These are phyloP conservation scores for Ctenodactylus gundi DNA, from an alignment of 2,113 vertebrate species.

Conservation along the genomic window DNA sequence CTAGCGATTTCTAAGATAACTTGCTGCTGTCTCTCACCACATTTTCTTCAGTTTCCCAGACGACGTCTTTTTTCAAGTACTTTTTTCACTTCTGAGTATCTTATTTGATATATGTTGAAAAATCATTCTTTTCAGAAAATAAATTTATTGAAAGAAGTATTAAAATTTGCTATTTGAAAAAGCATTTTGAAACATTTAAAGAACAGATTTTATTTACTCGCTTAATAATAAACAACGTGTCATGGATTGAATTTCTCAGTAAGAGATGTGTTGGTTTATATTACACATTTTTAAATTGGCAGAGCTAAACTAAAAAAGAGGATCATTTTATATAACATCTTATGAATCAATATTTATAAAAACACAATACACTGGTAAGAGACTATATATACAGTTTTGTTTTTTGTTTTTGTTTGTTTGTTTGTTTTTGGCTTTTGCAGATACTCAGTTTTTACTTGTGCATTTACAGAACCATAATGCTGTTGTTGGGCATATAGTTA, in stretches of 20 bases:
- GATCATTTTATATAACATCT: not conserved
- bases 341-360: not conserved
- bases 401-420: no score
- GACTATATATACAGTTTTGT: no score
- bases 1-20: constrained; percentile 3
- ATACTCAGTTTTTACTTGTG: not conserved
- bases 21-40: not conserved
- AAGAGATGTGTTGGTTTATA: not conserved
- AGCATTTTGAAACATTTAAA: constrained; percentile 45
- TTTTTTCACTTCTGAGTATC: not conserved
- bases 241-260: not conserved
- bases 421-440: not conserved
- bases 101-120: constrained; percentile 51
- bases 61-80: not conserved
- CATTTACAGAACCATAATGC: not conserved
- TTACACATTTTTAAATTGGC: not conserved
- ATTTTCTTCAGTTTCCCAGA: constrained; percentile 30
- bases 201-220: constrained; percentile 29
- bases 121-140: constrained; percentile 44
- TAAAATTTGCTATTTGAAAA: not conserved
- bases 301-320: not conserved
- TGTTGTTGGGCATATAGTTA: no score
- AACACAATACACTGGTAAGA: no score
- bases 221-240: not conserved
- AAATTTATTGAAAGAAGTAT: constrained; percentile 22